Percentiles rank a stretch among this genome's conserved stretches.
Evolutionary conservation across 2,888 invertebrate species (phyloP).

Genomic region (Scaptomyza polygonia): DNA sequence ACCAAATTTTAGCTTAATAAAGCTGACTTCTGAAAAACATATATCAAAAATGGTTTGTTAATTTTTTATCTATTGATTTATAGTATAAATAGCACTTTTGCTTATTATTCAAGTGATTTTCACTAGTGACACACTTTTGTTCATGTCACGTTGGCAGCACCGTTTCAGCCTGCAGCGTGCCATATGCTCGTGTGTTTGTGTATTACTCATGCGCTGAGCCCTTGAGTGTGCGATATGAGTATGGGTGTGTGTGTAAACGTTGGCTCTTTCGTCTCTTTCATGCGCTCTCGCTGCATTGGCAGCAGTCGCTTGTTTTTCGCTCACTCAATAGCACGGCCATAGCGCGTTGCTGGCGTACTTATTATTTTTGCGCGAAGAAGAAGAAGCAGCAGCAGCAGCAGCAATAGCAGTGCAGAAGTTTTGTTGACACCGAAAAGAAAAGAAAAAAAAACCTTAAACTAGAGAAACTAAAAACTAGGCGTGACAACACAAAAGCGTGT

Average conservation of each 20-base stretch:
- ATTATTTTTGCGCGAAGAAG: slow-evolving; percentile 55
- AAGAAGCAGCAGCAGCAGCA: slow-evolving; percentile 46
- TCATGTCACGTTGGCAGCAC: slow-evolving; percentile 51
- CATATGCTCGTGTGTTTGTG: slow-evolving; percentile 59
- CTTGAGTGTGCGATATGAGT: slow-evolving; percentile 53
- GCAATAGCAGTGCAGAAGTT: slow-evolving; percentile 55
- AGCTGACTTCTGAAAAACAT: neutral
- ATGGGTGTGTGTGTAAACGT: slow-evolving; percentile 26
- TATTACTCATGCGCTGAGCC: slow-evolving; percentile 61
- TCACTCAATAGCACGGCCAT: slow-evolving; percentile 65
- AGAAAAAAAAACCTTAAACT: slow-evolving; percentile 45
- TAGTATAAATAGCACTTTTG: neutral
- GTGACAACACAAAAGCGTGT: slow-evolving; percentile 54
- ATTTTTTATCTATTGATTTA: slow-evolving; percentile 7
- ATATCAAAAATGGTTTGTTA: neutral
- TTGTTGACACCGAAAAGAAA: slow-evolving; percentile 67
- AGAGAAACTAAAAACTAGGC: slow-evolving; percentile 49
- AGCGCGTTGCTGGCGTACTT: slow-evolving; percentile 61
- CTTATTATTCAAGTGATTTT: slow-evolving; percentile 3
- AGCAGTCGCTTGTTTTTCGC: slow-evolving; percentile 69
- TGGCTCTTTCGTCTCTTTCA: slow-evolving; percentile 60
- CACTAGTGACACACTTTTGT: slow-evolving; percentile 56
- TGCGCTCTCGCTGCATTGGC: slow-evolving; percentile 50
- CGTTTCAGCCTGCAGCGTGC: slow-evolving; percentile 48
- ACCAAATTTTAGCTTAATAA: neutral